Evolutionary conservation across 2,113 vertebrate species (phyloP).

Genomic region (Pollimyrus isidori): DNA sequence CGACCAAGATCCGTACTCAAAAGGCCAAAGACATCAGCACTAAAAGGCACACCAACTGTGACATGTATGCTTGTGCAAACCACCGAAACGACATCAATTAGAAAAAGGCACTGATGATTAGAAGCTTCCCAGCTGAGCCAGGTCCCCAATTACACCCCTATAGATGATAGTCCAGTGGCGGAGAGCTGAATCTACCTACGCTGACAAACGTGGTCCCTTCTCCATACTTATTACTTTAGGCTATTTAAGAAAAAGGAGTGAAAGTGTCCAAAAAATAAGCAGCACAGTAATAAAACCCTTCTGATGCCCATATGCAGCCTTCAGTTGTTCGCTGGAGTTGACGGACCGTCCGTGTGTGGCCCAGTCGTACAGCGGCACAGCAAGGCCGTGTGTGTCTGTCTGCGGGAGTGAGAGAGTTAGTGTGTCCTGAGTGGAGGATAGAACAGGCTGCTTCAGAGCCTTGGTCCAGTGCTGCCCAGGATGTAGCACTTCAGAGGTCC

Average conservation of each 20-base stretch:
- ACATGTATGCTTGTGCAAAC: background rate
- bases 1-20: background rate
- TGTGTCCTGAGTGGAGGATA: slow-evolving; percentile 6
- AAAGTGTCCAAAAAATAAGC: background rate
- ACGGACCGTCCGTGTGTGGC: background rate
- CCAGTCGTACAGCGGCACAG: background rate
- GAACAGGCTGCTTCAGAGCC: background rate
- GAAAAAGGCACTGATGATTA: background rate
- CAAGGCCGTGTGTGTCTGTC: background rate
- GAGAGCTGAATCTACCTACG: background rate
- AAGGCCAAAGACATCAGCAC: background rate
- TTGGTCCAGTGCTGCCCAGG: slow-evolving; percentile 20
- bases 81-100: background rate
- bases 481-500: background rate
- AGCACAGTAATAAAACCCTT: background rate
- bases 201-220: background rate
- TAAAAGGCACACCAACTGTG: background rate
- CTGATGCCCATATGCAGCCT: background rate
- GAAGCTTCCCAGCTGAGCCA: background rate
- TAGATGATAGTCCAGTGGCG: background rate
- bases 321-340: background rate
- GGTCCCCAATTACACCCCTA: background rate
- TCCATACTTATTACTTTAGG: background rate
- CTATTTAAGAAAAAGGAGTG: background rate
- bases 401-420: background rate